Evolutionary conservation across 2,888 invertebrate genomes (phyloP).

Genomic region (Eucera pruinosa): DNA sequence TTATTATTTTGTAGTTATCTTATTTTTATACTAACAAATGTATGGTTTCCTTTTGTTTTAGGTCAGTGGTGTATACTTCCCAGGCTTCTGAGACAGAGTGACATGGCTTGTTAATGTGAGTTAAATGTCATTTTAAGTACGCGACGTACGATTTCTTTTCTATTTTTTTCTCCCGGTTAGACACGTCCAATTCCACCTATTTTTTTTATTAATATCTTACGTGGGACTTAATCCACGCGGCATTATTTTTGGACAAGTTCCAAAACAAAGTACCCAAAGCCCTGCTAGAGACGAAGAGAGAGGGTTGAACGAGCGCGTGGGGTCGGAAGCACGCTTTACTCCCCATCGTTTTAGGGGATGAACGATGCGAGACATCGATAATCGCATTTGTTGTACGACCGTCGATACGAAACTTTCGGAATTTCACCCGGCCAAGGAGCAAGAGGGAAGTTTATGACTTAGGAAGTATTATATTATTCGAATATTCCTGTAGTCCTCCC

Average conservation of each 20-base stretch:
- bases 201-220: conserved; percentile 31
- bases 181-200: neutral
- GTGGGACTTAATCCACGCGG: conserved; percentile 34
- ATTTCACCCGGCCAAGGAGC: conserved; percentile 59
- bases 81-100: conserved; percentile 78
- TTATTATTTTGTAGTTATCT: neutral
- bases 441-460: conserved; percentile 74
- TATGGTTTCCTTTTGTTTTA: conserved; percentile 67
- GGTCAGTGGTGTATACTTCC: conserved; percentile 82
- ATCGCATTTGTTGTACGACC: conserved; percentile 73
- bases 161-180: neutral
- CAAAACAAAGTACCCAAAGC: conserved; percentile 35
- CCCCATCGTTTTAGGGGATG: conserved; percentile 58
- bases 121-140: conserved; percentile 69
- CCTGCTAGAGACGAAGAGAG: conserved; percentile 22
- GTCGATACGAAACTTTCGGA: conserved; percentile 68
- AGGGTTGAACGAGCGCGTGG: conserved; percentile 61
- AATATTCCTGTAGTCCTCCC: conserved; percentile 36
- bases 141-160: conserved; percentile 10
- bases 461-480: conserved; percentile 70
- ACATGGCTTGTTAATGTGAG: conserved; percentile 80
- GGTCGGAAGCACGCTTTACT: conserved; percentile 50
- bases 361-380: conserved; percentile 68
- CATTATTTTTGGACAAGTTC: conserved; percentile 51
- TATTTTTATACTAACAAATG: neutral